phyloP scores from a whole-genome alignment of 2,888 invertebrate genomes.

The Polietes domitor region DNA sequence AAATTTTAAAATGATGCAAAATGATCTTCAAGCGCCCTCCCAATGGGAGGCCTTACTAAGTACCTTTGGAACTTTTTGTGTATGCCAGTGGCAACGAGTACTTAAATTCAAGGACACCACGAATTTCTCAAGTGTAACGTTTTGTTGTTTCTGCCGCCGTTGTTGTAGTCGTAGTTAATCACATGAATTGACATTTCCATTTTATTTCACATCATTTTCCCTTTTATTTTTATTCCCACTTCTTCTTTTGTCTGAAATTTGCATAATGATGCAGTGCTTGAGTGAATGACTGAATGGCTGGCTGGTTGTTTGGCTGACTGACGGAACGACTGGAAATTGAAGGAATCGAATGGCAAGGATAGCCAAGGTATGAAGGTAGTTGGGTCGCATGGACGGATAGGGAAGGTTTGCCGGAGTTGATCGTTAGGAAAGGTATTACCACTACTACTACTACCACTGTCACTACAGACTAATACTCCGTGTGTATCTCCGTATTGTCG shows the following conservation, averaged over 20 bases:
- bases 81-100: background rate
- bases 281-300: background rate
- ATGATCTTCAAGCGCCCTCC: too few relatives aligned
- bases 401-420: background rate
- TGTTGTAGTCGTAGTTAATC: slow-evolving; percentile 43
- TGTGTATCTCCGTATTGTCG: background rate
- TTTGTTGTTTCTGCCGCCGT: background rate
- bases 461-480: too few relatives aligned
- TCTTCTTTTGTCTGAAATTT: slow-evolving; percentile 32
- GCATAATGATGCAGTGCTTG: slow-evolving; percentile 34
- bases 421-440: background rate
- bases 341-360: background rate
- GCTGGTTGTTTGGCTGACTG: background rate
- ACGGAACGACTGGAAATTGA: slow-evolving; percentile 1
- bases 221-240: slow-evolving; percentile 1
- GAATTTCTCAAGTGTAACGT: slow-evolving; percentile 49
- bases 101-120: slow-evolving; percentile 48
- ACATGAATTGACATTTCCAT: slow-evolving; percentile 61
- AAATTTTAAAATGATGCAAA: too few relatives aligned
- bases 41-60: too few relatives aligned
- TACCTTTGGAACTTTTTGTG: slow-evolving; percentile 7
- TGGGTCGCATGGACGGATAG: background rate
- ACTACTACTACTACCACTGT: background rate
- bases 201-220: slow-evolving; percentile 31
- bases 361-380: background rate